Evolutionary conservation across 1,140 invertebrate genomes (phyloP), one percentile per base, ranked within the genome.

Genomic region (Schlechtendalia chinensis): DNA sequence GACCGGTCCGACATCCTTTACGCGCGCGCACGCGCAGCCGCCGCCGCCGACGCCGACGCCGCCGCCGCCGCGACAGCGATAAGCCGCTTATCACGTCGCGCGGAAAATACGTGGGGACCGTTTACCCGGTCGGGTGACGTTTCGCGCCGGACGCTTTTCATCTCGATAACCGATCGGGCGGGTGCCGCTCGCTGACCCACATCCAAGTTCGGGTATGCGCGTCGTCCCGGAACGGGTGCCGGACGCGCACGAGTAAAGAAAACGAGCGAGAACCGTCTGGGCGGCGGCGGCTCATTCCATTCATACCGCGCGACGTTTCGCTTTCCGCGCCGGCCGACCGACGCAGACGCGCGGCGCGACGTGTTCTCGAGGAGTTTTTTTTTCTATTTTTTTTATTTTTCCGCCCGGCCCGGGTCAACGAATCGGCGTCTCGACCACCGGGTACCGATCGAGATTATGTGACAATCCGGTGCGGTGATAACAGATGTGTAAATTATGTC

Each of bases 231-330:
- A 63, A 79, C 75, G 75, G n/a, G n/a, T n/a, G n/a, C 61, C 75
- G 63, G 75, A 79, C 61, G 75, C 75, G 75, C 75, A 63, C 75
- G 75, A 79, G 75, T 79, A 79, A 79, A 79, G 75, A n/a, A n/a
- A n/a, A n/a, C n/a, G n/a, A 79, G 75, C 32, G 45, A 79, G 63
- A 61, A 79, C 75, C 32, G 75, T 79, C 75, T 79, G 32, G 58
- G 29, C 75, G 32, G 17, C 39, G 45, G 6, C 65, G 45, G 14
- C 65, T 8, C 32, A 8, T 39, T 8, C 3, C 8, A 8, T 39
- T 39, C 32, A 8, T 39, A 3, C 32, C 32, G 63, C 32, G 32
- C 32, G 32, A 67, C 32, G 32, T 67, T 22, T 61, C 3, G 8
- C 32, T 8, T 3, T 4, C 32, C 32, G 32, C 32, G 14, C 59